phyloP scores from a whole-genome alignment of 1,140 invertebrate genomes.

The Drosophila jambulina region DNA sequence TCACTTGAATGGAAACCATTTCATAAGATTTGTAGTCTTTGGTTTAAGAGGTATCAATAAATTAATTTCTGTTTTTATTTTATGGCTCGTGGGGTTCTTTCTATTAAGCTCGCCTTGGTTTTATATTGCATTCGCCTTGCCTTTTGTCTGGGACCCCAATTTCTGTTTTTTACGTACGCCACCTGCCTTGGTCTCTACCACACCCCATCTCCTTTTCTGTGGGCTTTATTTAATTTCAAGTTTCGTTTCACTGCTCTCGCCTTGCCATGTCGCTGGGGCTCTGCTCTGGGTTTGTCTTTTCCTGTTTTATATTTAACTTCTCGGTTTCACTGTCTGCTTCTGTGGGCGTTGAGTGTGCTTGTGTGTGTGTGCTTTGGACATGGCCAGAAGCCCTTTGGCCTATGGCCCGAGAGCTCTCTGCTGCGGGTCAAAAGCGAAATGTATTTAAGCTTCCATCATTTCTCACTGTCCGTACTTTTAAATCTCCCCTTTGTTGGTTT shows the following conservation, averaged over 20 bases:
- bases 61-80: slow-evolving; percentile 7
- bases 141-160: slow-evolving; percentile 53
- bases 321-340: slow-evolving; percentile 58
- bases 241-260: slow-evolving; percentile 62
- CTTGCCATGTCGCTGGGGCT: slow-evolving; percentile 18
- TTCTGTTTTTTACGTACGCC: slow-evolving; percentile 9
- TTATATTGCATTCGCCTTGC: slow-evolving; percentile 65
- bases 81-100: background rate
- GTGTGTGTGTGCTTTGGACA: slow-evolving; percentile 27
- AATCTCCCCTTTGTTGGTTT: background rate
- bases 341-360: slow-evolving; percentile 19
- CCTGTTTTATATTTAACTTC: slow-evolving; percentile 81
- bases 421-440: slow-evolving; percentile 57
- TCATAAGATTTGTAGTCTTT: background rate
- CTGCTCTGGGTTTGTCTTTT: slow-evolving; percentile 73
- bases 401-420: slow-evolving; percentile 58
- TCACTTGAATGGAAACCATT: background rate
- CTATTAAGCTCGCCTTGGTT: slow-evolving; percentile 37
- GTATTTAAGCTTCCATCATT: slow-evolving; percentile 29
- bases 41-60: slow-evolving; percentile 25
- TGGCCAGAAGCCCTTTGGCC: slow-evolving; percentile 60
- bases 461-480: slow-evolving; percentile 12
- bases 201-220: slow-evolving; percentile 5
- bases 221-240: slow-evolving; percentile 81
- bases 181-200: slow-evolving; percentile 16